Evolutionary conservation across 2,797 vertebrate genomes (phyloP).

Genomic region (Melopsittacus undulatus): DNA sequence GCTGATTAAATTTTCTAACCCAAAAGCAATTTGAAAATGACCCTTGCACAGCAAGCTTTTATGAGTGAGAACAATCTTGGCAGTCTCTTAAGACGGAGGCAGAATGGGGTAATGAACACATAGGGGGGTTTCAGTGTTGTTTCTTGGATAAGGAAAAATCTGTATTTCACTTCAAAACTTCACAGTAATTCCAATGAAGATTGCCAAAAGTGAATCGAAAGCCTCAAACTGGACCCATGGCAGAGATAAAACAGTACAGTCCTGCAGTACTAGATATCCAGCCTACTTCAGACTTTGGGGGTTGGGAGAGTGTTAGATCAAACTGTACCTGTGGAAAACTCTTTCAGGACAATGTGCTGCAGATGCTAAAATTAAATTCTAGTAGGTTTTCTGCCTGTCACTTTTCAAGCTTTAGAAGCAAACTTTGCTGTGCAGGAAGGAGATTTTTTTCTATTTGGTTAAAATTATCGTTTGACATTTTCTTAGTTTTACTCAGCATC

Average conservation of each 20-base stretch:
- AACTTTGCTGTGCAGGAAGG: not conserved
- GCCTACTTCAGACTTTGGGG: not conserved
- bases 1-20: not conserved
- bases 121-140: accelerated
- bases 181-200: not conserved
- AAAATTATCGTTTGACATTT: not conserved
- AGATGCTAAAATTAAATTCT: not conserved
- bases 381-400: not conserved
- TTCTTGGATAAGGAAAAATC: not conserved
- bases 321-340: not conserved
- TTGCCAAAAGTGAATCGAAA: not conserved
- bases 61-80: not conserved
- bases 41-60: not conserved
- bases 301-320: not conserved
- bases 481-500: not conserved
- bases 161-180: not conserved
- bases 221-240: not conserved
- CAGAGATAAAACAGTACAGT: not conserved
- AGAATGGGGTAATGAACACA: not conserved
- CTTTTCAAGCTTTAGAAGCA: not conserved
- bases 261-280: not conserved
- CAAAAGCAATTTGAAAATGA: not conserved
- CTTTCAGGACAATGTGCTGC: not conserved
- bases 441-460: not conserved
- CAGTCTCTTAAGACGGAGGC: not conserved